Evolutionary conservation across 2,888 invertebrate genomes (phyloP), one percentile per base, ranked within the genome.

Genomic region (Aspidiotus destructor): DNA sequence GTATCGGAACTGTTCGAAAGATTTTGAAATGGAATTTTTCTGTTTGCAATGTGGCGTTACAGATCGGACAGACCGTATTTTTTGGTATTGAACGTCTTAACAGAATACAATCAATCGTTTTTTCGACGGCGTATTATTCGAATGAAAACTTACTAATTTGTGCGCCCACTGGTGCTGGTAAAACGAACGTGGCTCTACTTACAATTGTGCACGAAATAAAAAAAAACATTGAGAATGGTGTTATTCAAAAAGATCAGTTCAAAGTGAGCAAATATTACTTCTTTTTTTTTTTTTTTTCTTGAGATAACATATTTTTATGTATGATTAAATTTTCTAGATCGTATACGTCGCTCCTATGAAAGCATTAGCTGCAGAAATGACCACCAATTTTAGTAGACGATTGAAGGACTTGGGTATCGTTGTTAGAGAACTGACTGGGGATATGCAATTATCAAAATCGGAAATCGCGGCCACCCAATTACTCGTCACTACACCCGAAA

Each of bases 321-420:
- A 5, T 55, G 55, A 55, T 16, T 11, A 16, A 5, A 16, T 11
- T 55, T 55, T 42, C 8, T 52, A 92, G 87, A 94, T 99, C 74
- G 89, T 99, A 62, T 99, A 99, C 78, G 91, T 99, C 73, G 98
- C 98, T 0, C 99, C 99, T 2, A 99, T 99, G 99, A 99, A 99
- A 80, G 99, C 99, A 0, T 79, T 99, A 54, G 99, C 99, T 0
- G 88, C 97, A 0, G 99, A 99, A 82, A 99, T 99, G 96, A 94
- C 97, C 0, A 84, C 86, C 0, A 98, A 91, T 77, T 99, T 99
- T 78, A 86, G 88, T 7, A 87, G 86, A 74, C 84, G 92, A 63
- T 81, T 99, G 0, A 77, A 77, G 68, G 79, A 80, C 0, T 79
- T 89, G 1, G 94, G 95, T 8, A 86, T 99, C 41, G 76, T 80